Conservation (phyloP, 2,888 invertebrate genomes). For the Ormia ochracea region DNA sequence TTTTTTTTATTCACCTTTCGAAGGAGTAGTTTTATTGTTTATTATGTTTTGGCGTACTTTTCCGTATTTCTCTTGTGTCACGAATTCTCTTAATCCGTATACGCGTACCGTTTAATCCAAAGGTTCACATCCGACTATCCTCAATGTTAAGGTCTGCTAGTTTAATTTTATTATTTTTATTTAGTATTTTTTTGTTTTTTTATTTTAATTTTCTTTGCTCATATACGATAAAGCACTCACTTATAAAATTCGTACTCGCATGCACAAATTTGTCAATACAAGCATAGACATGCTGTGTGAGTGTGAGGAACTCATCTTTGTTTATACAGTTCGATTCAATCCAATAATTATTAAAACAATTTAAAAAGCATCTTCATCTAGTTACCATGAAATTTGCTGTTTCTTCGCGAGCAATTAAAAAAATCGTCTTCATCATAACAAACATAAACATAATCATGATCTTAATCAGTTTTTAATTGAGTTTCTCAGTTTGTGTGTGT, state of each 20-base stretch:
- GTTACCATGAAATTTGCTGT: neutral
- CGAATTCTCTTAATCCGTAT: conserved; percentile 36
- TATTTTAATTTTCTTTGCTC: conserved; percentile 12
- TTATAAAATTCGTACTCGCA: neutral
- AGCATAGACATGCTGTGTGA: too few relatives aligned
- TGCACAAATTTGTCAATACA: too few relatives aligned
- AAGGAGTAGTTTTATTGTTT: neutral
- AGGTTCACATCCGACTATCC: conserved; percentile 62
- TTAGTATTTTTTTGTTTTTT: conserved; percentile 19
- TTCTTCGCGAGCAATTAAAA: conserved; percentile 8
- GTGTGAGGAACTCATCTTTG: conserved; percentile 28
- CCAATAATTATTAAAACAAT: conserved; percentile 19
- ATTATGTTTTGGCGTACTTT: neutral
- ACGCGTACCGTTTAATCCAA: conserved; percentile 55
- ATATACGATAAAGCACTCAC: conserved; percentile 1
- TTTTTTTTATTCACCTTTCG: neutral
- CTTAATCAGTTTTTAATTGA: neutral
- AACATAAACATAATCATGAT: conserved; percentile 3
- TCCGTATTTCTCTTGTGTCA: neutral
- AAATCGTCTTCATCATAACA: neutral
- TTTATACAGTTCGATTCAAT: conserved; percentile 15
- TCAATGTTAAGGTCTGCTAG: conserved; percentile 53
- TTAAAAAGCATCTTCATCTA: neutral
- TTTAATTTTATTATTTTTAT: conserved; percentile 45
- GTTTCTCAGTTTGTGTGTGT: neutral